Conservation (phyloP, 2,888 invertebrate species). For the Luffia ferchaultella region DNA sequence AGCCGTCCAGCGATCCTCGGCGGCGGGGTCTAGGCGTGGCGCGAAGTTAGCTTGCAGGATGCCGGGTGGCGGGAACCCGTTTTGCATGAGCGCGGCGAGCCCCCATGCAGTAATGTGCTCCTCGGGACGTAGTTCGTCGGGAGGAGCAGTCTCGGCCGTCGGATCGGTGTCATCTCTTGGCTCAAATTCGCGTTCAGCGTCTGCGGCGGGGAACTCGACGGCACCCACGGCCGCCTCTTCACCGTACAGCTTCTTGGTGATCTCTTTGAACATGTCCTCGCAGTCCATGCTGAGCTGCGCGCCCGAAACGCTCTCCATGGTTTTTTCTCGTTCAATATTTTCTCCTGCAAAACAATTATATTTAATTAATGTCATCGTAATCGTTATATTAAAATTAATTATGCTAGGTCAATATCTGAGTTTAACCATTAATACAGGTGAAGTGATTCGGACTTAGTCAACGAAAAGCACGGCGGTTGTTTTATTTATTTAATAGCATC, state of each 20-base stretch:
- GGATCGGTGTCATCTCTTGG: conserved; percentile 24
- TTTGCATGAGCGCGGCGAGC: conserved; percentile 79
- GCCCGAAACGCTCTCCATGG: conserved; percentile 41
- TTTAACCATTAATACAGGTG: no score
- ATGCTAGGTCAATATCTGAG: no score
- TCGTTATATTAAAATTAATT: no score
- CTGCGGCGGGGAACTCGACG: conserved; percentile 54
- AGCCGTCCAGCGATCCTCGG: conserved; percentile 71
- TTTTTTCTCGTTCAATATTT: no score
- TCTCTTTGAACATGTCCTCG: conserved; percentile 91
- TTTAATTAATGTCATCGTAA: no score
- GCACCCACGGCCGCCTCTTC: conserved; percentile 70
- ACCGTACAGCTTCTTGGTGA: conserved; percentile 89
- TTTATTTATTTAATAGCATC: no score
- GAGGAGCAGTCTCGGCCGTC: conserved; percentile 25
- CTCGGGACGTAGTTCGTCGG: conserved; percentile 69
- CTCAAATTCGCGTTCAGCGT: conserved; percentile 57
- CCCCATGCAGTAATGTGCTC: conserved; percentile 79
- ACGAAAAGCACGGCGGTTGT: no score
- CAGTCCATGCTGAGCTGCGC: conserved; percentile 72
- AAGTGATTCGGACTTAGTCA: no score
- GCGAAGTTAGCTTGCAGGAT: conserved; percentile 69
- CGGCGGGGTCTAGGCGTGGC: conserved; percentile 53
- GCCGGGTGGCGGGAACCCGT: conserved; percentile 73
- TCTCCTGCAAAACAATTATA: no score